Evolutionary conservation across 2,888 invertebrate genomes (phyloP).

Genomic region (Aquatica leii): DNA sequence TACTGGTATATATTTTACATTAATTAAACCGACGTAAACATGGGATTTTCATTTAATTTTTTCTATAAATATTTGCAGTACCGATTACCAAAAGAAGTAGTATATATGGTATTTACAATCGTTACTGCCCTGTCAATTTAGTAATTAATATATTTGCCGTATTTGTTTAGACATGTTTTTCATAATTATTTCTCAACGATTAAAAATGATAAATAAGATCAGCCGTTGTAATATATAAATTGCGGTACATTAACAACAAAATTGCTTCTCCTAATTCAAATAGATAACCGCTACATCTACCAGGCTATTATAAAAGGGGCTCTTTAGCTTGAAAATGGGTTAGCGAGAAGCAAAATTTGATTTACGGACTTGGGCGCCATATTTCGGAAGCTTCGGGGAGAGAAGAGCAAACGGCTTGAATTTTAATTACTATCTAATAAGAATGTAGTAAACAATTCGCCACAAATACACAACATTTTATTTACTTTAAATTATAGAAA

Average conservation of each 20-base stretch:
- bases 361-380: constrained; percentile 54
- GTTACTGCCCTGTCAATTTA: constrained; percentile 6
- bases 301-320: constrained; percentile 48
- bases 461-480: neutral
- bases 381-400: constrained; percentile 44
- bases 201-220: constrained; percentile 15
- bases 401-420: constrained; percentile 50
- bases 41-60: no score
- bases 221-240: constrained; percentile 20
- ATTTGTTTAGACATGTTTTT: constrained; percentile 5
- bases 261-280: constrained; percentile 51
- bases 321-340: constrained; percentile 50
- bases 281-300: constrained; percentile 52
- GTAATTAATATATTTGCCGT: neutral
- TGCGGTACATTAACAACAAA: constrained; percentile 45
- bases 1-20: no score
- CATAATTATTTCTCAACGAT: constrained; percentile 2
- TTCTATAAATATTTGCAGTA: no score
- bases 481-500: neutral
- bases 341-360: constrained; percentile 55
- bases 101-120: no score
- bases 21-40: no score
- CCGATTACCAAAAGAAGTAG: no score
- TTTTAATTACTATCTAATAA: constrained; percentile 57
- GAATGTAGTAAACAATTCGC: constrained; percentile 38